Conservation (phyloP, 2,113 vertebrate genomes). For the Charadrius vociferus region DNA sequence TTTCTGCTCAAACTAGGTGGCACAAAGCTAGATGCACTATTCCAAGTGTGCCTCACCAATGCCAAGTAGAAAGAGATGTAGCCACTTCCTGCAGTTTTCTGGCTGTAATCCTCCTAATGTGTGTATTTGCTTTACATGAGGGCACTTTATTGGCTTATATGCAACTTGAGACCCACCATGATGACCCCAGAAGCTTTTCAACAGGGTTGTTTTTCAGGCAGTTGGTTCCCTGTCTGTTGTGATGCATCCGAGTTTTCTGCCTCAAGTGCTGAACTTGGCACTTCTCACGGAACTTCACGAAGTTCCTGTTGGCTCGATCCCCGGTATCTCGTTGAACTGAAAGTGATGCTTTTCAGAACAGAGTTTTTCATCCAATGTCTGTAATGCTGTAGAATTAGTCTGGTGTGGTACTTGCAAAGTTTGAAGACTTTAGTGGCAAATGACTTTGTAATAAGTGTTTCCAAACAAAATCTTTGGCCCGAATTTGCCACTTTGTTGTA, state of each 20-base stretch:
- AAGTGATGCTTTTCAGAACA: neutral
- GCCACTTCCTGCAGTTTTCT: neutral
- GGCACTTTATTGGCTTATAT: neutral
- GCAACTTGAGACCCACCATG: neutral
- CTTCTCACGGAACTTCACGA: neutral
- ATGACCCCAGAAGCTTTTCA: neutral
- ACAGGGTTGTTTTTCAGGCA: neutral
- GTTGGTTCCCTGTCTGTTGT: accelerated
- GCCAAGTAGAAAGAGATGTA: neutral
- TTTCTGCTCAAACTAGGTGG: neutral
- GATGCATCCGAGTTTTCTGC: neutral
- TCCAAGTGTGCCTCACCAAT: neutral
- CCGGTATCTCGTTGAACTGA: accelerated
- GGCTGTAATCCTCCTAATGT: accelerated
- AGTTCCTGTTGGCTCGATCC: neutral
- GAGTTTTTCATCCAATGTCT: neutral
- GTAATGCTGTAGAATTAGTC: neutral
- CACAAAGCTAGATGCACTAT: neutral
- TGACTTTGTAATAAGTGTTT: neutral
- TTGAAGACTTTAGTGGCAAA: neutral
- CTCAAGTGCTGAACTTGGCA: neutral
- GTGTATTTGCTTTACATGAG: neutral
- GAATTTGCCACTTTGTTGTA: neutral
- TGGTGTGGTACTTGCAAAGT: neutral
- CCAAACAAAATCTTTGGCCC: neutral